Conservation (phyloP, 1,140 invertebrate genomes). For the Drosophila ercepeae region DNA sequence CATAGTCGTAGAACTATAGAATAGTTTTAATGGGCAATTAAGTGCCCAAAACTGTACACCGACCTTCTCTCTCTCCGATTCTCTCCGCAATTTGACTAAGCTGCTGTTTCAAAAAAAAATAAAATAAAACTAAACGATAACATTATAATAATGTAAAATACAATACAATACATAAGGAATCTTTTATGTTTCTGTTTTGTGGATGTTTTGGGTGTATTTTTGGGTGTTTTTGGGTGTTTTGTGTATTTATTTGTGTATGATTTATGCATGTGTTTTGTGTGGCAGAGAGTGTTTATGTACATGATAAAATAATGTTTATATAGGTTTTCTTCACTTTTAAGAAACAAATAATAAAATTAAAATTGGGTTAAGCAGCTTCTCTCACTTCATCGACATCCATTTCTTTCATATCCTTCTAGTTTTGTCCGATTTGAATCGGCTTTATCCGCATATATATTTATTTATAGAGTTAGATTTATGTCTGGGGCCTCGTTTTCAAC, state of each 20-base stretch:
- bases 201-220: too few relatives aligned
- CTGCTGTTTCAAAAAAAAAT: slow-evolving; percentile 39
- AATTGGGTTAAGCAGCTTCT: slow-evolving; percentile 27
- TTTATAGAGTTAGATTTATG: slow-evolving; percentile 8
- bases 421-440: slow-evolving; percentile 23
- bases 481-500: slow-evolving; percentile 2
- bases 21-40: slow-evolving; percentile 48
- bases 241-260: slow-evolving; percentile 1
- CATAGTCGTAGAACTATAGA: slow-evolving; percentile 18
- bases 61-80: background rate
- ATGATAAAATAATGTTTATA: slow-evolving; percentile 15
- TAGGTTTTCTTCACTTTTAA: background rate
- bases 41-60: slow-evolving; percentile 25
- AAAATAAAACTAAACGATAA: slow-evolving; percentile 13
- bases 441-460: slow-evolving; percentile 1
- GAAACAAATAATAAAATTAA: slow-evolving; percentile 11
- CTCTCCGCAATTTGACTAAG: slow-evolving; percentile 69
- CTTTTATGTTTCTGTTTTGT: slow-evolving; percentile 2
- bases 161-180: slow-evolving; percentile 14
- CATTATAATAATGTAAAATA: background rate
- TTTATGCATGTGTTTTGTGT: background rate
- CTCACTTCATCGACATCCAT: too few relatives aligned
- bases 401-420: slow-evolving; percentile 5
- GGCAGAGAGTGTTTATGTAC: slow-evolving; percentile 25
- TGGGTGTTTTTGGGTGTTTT: background rate